Percentiles rank a stretch among this genome's conserved stretches.
Conservation (phyloP, 1,140 invertebrate genomes). For the Pygmarrhopalites habei region DNA sequence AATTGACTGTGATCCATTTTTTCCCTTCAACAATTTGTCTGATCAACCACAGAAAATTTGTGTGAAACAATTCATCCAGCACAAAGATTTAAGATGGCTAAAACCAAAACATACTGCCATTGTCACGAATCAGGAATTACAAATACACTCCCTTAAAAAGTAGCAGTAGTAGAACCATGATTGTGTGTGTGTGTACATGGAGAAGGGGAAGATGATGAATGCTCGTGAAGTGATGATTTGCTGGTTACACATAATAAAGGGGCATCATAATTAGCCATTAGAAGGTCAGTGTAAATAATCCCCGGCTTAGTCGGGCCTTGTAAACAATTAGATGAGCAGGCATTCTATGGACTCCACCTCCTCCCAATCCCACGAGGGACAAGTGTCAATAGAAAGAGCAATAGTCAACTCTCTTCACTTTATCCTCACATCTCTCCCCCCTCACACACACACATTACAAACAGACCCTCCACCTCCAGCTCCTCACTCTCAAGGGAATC, state of each 20-base stretch:
- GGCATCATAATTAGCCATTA: slow-evolving; percentile 24
- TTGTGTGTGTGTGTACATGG: no score
- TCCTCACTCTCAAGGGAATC: background rate
- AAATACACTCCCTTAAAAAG: no score
- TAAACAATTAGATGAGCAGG: slow-evolving; percentile 30
- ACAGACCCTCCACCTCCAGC: background rate
- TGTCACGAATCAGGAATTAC: no score
- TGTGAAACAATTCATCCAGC: no score
- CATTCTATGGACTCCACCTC: slow-evolving; percentile 1
- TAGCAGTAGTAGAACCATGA: no score
- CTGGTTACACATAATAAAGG: slow-evolving; percentile 15
- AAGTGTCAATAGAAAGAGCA: slow-evolving; percentile 13
- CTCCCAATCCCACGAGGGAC: no score
- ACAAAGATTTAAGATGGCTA: no score
- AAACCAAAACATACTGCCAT: no score
- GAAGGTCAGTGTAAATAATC: slow-evolving; percentile 30
- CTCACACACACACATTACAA: slow-evolving; percentile 2
- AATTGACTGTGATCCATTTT: no score
- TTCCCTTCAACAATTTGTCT: no score
- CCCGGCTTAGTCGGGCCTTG: slow-evolving; percentile 20
- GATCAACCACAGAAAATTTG: no score
- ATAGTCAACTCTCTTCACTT: background rate
- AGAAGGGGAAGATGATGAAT: no score
- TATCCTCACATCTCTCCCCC: background rate
- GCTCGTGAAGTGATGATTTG: background rate